Conservation (phyloP, 2,888 invertebrate species). For the Zeuzera pyrina region DNA sequence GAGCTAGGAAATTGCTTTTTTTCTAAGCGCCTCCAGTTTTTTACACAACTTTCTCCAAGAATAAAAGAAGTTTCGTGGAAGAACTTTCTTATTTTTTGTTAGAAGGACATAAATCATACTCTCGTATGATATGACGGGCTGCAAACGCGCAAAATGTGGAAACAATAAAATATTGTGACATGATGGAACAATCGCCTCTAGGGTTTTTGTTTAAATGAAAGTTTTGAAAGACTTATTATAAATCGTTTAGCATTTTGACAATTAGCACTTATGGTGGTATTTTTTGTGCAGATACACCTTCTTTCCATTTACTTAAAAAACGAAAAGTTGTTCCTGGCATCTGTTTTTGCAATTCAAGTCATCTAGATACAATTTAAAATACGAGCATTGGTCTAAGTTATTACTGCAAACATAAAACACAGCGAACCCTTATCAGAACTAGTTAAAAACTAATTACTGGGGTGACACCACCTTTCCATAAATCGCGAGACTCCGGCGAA, state of each 20-base stretch:
- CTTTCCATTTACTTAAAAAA: slow-evolving; percentile 7
- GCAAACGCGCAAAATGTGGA: slow-evolving; percentile 50
- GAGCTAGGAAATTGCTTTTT: slow-evolving; percentile 74
- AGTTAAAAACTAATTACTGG: slow-evolving; percentile 73
- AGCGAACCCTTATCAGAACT: slow-evolving; percentile 70
- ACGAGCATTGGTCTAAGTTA: slow-evolving; percentile 47
- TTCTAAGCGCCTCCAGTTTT: slow-evolving; percentile 69
- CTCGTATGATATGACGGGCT: slow-evolving; percentile 45
- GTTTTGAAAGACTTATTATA: slow-evolving; percentile 18
- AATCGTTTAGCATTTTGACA: slow-evolving; percentile 1
- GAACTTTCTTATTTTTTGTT: slow-evolving; percentile 59
- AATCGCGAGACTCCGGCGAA: slow-evolving; percentile 64
- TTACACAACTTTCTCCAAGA: slow-evolving; percentile 68
- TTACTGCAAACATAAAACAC: slow-evolving; percentile 56
- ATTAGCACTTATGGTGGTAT: neutral
- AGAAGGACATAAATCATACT: slow-evolving; percentile 51
- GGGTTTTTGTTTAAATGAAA: slow-evolving; percentile 39
- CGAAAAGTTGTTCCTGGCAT: slow-evolving; percentile 7
- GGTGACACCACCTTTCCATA: slow-evolving; percentile 72
- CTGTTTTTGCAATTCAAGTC: slow-evolving; percentile 28
- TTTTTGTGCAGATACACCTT: neutral
- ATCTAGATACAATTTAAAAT: slow-evolving; percentile 24
- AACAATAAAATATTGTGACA: slow-evolving; percentile 66
- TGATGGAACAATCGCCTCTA: slow-evolving; percentile 35
- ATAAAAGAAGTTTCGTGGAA: slow-evolving; percentile 68